phyloP scores from a whole-genome alignment of 2,113 vertebrate species.

The Platycercus adscitus region DNA sequence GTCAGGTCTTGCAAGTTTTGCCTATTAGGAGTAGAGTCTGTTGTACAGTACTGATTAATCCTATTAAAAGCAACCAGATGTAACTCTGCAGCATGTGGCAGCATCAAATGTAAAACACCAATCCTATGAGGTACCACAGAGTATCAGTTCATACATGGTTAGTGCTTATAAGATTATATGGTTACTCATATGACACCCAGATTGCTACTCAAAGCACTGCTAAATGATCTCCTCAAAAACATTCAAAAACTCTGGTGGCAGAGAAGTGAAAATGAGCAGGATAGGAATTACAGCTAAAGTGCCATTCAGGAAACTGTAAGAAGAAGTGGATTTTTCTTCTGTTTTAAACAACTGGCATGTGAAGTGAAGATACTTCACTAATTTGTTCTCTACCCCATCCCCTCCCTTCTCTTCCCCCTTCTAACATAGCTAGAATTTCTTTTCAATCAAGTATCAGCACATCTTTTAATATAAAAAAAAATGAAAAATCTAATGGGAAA shows the following conservation, averaged over 20 bases:
- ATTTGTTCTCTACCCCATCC: neutral
- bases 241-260: neutral
- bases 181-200: neutral
- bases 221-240: neutral
- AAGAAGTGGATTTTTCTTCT: neutral
- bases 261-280: neutral
- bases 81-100: neutral
- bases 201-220: neutral
- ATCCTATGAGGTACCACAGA: neutral
- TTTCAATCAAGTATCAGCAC: neutral
- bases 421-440: neutral
- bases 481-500: neutral
- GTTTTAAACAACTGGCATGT: neutral
- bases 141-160: neutral
- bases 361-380: neutral
- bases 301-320: neutral
- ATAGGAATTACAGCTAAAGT: neutral
- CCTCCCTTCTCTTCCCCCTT: neutral
- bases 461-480: neutral
- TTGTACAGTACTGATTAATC: neutral
- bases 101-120: neutral
- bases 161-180: neutral
- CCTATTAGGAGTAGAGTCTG: neutral
- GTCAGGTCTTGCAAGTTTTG: neutral
- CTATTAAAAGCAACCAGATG: neutral